Conservation (phyloP, 2,888 invertebrate species). For the Sarcophaga subvicina region DNA sequence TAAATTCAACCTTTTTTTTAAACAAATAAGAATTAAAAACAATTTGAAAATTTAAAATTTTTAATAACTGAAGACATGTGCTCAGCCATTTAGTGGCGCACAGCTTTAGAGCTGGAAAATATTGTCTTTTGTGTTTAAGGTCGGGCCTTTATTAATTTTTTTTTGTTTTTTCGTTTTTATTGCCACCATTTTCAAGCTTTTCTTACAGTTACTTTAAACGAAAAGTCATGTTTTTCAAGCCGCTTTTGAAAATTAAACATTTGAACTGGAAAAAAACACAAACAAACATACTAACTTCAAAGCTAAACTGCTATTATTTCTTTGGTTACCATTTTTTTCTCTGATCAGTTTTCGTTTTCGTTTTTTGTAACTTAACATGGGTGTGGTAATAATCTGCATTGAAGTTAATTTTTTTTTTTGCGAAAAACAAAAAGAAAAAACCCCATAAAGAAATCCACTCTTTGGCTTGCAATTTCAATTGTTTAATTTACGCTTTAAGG, state of each 20-base stretch:
- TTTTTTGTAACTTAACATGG: conserved; percentile 46
- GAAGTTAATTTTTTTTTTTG: background rate
- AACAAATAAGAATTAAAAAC: too few species aligned
- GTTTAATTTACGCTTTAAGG: conserved; percentile 67
- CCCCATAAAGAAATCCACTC: conserved; percentile 34
- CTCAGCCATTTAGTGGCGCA: too few species aligned
- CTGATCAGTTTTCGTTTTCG: too few species aligned
- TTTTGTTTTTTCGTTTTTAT: too few species aligned
- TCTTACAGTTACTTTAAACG: conserved; percentile 14
- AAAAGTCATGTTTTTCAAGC: conserved; percentile 40
- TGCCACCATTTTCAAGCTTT: background rate
- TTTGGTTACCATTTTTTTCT: too few species aligned
- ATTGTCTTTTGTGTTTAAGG: too few species aligned
- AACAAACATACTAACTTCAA: conserved; percentile 5
- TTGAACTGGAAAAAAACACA: conserved; percentile 14
- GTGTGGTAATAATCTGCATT: conserved; percentile 65
- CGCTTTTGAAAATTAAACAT: conserved; percentile 21
- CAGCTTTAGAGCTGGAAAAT: too few species aligned
- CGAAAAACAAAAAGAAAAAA: background rate
- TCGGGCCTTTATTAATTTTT: too few species aligned
- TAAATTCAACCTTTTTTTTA: too few species aligned
- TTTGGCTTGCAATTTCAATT: conserved; percentile 42
- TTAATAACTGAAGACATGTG: too few species aligned
- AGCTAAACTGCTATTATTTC: too few species aligned
- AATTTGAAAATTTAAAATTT: too few species aligned